Base-by-base conservation (phyloP, 2,888 invertebrate genomes). In the Plebejus argus region DNA sequence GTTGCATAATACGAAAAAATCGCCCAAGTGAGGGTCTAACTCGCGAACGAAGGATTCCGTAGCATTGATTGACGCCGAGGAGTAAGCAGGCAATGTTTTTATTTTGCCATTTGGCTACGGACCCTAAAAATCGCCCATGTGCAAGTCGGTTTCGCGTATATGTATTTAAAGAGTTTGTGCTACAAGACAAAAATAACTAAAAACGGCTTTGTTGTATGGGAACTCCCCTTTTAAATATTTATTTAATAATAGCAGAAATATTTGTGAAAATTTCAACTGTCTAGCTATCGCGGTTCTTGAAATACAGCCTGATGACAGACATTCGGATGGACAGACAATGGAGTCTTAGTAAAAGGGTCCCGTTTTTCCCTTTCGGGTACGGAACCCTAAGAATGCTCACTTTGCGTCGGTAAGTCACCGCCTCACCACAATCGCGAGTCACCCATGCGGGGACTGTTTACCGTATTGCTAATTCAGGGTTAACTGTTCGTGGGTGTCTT, bases 1-100 rank as follows among this genome's bases (percentile, higher is more conserved):
- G 81, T 81, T 81, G 81, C 81, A 79, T 81, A 81, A 81, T 39
- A 5, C 20, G n/a, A 39, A 39, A 71, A 39, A 39, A 39, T 20
- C 58, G 58, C 20, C 18, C 58, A 58, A 58, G n/a, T 58, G 58
- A 7, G 58, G 8, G n/a, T 58, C 58, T 0, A 2, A 49, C 49
- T 49, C 49, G 49, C 18, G 49, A 0, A 18, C 10, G 0, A 45
- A 45, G 0, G 45, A 0, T 10, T 45, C 45, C 45, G 10, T 45
- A 39, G 39, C 39, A 39, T 39, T 39, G 7, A 39, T 39, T 39
- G 10, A 39, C 39, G 1, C 10, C 39, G 10, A 39, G 10, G 39
- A 39, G 0, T 39, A 39, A 39, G 35, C 35, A 39, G 7, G 35
- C 7, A 39, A 39, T 39, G 35, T 39, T 39, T 39, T 39, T 39